A percentile compares a stretch with the other conserved stretches of the same genome.
Evolutionary conservation across 2,888 invertebrate species (phyloP).

Genomic region (Heliconius ethilla): DNA sequence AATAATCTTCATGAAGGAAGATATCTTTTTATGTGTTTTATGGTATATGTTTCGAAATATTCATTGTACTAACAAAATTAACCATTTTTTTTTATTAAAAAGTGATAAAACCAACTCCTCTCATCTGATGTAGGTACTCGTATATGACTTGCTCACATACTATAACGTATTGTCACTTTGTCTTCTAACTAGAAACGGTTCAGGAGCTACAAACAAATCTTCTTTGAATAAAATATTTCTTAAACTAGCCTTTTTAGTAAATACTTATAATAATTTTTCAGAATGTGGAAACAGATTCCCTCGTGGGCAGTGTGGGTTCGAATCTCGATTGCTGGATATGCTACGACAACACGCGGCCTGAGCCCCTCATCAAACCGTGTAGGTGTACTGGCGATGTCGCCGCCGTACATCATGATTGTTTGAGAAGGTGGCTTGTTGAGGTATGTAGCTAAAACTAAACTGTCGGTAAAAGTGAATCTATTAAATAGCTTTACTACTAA

Average conservation of each 20-base stretch:
- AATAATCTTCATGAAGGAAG: too few relatives aligned
- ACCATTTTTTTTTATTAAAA: background rate
- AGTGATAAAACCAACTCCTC: background rate
- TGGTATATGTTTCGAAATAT: background rate
- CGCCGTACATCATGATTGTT: conserved; percentile 94
- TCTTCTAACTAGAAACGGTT: too few relatives aligned
- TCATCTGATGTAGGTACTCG: too few relatives aligned
- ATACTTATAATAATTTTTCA: conserved; percentile 44
- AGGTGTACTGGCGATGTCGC: conserved; percentile 96
- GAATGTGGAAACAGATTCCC: conserved; percentile 75
- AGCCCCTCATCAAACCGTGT: conserved; percentile 95
- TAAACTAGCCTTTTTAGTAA: background rate
- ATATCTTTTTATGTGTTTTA: background rate
- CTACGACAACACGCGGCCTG: conserved; percentile 90
- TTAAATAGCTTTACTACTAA: too few relatives aligned
- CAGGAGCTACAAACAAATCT: too few relatives aligned
- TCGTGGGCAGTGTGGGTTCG: conserved; percentile 70
- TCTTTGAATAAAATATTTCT: background rate
- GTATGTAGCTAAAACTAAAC: conserved; percentile 74
- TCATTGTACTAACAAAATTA: conserved; percentile 8
- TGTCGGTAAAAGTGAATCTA: too few relatives aligned
- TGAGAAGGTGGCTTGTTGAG: conserved; percentile 94
- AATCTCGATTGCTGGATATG: conserved; percentile 95
- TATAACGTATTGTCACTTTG: too few relatives aligned
- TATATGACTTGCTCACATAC: too few relatives aligned